A percentile compares a stretch with the other conserved stretches of the same genome.
Conservation (phyloP, 2,113 vertebrate genomes). For the Vireo altiloquus region DNA sequence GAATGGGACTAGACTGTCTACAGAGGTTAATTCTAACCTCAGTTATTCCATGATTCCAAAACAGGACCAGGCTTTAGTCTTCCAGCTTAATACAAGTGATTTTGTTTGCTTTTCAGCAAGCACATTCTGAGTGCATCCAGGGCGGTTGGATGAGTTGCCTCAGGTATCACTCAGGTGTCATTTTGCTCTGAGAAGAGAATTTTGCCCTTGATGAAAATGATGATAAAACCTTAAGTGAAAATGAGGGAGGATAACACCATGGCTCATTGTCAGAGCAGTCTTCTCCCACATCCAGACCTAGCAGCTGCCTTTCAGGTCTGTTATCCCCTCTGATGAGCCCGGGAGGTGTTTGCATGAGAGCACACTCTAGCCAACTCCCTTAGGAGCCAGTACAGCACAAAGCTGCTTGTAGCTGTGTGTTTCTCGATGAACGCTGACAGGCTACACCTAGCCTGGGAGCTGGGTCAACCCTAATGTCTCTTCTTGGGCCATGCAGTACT, state of each 20-base stretch:
- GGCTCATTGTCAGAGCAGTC: not conserved
- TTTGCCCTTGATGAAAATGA: not conserved
- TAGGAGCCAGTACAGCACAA: not conserved
- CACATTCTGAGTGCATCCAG: not conserved
- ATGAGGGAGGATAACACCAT: not conserved
- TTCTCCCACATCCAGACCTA: not conserved
- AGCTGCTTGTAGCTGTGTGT: not conserved
- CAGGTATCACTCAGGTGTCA: not conserved
- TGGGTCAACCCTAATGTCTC: not conserved
- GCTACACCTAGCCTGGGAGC: not conserved
- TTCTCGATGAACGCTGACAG: accelerated
- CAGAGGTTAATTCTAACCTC: not conserved
- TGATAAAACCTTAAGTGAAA: not conserved
- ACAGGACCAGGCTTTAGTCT: not conserved
- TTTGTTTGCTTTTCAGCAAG: not conserved
- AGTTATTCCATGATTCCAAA: not conserved
- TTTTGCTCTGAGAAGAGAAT: not conserved
- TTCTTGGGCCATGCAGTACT: accelerated
- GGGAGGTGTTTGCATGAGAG: not conserved
- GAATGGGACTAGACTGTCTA: not conserved
- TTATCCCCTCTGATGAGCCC: not conserved
- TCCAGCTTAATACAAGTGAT: not conserved
- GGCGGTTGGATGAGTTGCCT: not conserved
- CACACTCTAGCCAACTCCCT: not conserved
- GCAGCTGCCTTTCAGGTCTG: not conserved